Evolutionary conservation across 2,797 vertebrate genomes (phyloP), one percentile per base, ranked within the genome.

Genomic region (Chelon auratus): DNA sequence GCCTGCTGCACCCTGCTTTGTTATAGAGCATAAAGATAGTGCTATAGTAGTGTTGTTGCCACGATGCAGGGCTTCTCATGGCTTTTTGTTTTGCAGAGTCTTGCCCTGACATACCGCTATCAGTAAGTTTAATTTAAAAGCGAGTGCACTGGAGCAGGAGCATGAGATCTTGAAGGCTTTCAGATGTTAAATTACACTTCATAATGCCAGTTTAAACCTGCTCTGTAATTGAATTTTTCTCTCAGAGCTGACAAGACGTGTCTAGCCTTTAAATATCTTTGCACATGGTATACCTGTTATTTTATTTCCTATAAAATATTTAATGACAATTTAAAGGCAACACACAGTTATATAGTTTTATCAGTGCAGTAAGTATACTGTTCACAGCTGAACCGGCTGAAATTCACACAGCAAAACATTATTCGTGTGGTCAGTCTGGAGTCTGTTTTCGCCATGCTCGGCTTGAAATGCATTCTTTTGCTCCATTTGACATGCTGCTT

Each of bases 171-270:
- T 68, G 72, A 62, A 64, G 0, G 1, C 26, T 51, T 66, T 68
- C 30, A 62, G 62, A 84, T 63, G 45, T 54, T 53, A 78, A 68
- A 78, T 71, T 62, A 68, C 37, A 56, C 39, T 72, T 65, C 5
- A 14, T 55, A 48, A 50, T 59, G 3, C 69, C 65, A 75, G 76
- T 71, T 71, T 57, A 56, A 82, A 75, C 72, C 36, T 82, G 73
- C 66, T 65, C 39, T 78, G 51, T 72, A 50, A 69, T 85, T 65
- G 69, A 50, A 81, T 53, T 30, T 9, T 2, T 5, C 20, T 30
- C 15, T 61, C 51, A 24, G 17, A 47, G 58, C 40, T 70, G 40
- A 78, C 51, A 47, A 17, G 13, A 61, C 52, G 7, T 37, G 4
- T 58, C 15, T 20, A 8, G 12, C 67, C 6, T 33, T 47, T 7